Percentiles rank a stretch among this genome's conserved stretches.
These are phyloP conservation scores for Typhlomys cinereus DNA, from an alignment of 2,113 vertebrate species.

Conservation along the genomic window DNA sequence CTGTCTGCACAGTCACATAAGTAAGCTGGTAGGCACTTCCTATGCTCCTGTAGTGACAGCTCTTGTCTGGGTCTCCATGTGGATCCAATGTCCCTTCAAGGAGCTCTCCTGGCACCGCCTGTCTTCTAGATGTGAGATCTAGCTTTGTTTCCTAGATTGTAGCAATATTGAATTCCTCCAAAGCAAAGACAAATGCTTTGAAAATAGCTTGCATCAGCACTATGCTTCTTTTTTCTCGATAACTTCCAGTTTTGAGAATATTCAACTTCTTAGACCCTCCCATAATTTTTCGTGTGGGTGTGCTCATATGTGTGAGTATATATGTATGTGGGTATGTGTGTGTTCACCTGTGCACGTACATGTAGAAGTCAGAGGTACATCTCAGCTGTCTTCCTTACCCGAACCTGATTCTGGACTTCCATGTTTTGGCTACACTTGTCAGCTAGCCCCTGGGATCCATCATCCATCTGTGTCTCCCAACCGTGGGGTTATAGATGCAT, in stretches of 20 bases:
- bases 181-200: constrained; percentile 40
- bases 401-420: no score
- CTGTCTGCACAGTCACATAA: background rate
- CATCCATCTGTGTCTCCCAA: no score
- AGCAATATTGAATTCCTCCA: background rate
- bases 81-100: background rate
- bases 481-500: no score
- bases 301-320: no score
- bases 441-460: no score
- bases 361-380: no score
- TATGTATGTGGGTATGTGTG: no score
- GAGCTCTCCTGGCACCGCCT: background rate
- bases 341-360: no score
- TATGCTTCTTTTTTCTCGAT: constrained; percentile 6
- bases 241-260: background rate
- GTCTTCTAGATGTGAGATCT: background rate
- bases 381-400: no score
- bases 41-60: background rate
- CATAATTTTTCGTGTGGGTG: no score
- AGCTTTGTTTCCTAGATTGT: background rate
- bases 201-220: background rate
- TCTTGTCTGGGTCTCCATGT: background rate
- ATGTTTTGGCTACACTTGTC: no score
- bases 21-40: background rate
- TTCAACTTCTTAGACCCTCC: background rate